Conservation (phyloP, 2,113 vertebrate genomes). For the Eonycteris spelaea region DNA sequence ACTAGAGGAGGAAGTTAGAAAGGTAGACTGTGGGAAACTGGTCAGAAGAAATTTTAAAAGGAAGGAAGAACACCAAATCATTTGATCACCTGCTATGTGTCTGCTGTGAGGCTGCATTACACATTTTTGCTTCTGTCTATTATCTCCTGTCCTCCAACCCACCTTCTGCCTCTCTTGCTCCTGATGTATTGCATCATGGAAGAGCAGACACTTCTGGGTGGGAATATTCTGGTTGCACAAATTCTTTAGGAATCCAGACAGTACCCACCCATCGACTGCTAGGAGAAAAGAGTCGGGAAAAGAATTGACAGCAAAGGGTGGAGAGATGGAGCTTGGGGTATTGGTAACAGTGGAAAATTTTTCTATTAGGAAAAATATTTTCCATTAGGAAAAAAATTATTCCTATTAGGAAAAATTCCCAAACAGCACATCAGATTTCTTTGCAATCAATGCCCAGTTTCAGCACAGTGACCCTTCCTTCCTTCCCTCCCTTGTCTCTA, state of each 20-base stretch:
- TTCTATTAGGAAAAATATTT: neutral
- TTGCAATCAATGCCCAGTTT: neutral
- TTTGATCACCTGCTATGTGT: neutral
- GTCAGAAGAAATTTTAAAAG: neutral
- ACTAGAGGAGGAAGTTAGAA: neutral
- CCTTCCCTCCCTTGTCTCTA: neutral
- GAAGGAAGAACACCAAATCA: neutral
- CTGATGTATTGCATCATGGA: neutral
- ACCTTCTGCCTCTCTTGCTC: neutral
- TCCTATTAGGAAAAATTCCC: neutral
- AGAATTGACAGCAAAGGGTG: neutral
- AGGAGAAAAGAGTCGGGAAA: neutral
- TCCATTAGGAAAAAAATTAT: neutral
- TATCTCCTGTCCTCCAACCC: neutral
- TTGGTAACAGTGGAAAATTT: neutral
- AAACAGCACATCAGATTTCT: neutral
- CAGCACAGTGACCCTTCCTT: neutral
- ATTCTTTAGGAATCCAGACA: conserved; percentile 64
- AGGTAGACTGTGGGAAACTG: neutral
- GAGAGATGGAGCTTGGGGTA: neutral
- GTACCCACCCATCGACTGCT: conserved; percentile 31
- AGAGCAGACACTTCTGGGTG: conserved; percentile 16
- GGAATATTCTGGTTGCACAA: conserved; percentile 13
- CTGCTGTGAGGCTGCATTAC: neutral
- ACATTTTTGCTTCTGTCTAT: neutral